Evolutionary conservation across 2,113 vertebrate species (phyloP).

Genomic region (Festucalex cinctus): DNA sequence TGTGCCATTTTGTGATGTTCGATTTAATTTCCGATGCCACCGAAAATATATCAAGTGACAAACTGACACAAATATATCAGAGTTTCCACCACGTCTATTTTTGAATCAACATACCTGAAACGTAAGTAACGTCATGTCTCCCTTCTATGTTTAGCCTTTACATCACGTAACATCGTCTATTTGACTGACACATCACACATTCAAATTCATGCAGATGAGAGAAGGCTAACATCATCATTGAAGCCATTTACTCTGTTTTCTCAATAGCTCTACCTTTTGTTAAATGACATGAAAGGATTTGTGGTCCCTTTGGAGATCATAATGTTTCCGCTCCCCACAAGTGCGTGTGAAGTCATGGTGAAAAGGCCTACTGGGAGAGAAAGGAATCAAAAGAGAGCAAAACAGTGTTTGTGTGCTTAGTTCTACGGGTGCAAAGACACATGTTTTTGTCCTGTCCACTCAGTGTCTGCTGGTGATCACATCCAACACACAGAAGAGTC

Average conservation of each 20-base stretch:
- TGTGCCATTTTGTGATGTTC: too few species aligned
- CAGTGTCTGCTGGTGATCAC: slow-evolving; percentile 31
- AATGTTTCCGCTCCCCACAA: not conserved
- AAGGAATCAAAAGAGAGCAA: slow-evolving; percentile 9
- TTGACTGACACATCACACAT: not conserved
- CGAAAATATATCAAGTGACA: too few species aligned
- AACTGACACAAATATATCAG: too few species aligned
- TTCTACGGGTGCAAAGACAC: slow-evolving; percentile 24
- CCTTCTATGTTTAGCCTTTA: too few species aligned
- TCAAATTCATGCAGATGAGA: not conserved
- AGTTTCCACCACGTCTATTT: not conserved
- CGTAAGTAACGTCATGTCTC: too few species aligned
- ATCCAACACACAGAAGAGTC: slow-evolving; percentile 10
- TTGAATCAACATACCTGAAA: not conserved
- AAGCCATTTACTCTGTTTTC: not conserved
- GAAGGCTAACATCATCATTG: not conserved
- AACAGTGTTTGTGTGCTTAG: slow-evolving; percentile 5
- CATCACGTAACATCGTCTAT: not conserved
- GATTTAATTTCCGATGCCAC: too few species aligned
- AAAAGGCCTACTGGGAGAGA: not conserved
- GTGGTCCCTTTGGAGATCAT: not conserved
- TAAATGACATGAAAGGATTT: not conserved
- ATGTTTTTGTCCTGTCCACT: slow-evolving; percentile 27
- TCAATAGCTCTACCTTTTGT: not conserved
- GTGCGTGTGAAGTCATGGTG: not conserved